Evolutionary conservation across 2,113 vertebrate species (phyloP).

Genomic region (Myiopsitta monachus): DNA sequence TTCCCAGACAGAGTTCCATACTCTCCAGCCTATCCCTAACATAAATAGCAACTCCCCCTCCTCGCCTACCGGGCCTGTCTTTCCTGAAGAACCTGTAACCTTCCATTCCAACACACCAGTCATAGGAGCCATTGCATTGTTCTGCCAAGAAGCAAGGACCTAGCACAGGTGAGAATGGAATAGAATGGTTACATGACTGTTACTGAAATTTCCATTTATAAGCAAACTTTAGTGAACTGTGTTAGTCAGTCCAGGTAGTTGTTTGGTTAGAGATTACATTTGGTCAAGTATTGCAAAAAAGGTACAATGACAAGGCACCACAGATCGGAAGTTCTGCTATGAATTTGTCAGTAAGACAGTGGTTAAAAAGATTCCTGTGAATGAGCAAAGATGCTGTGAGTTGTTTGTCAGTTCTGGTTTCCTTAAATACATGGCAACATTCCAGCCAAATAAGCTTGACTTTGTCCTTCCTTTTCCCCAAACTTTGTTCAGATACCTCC

Average conservation of each 20-base stretch:
- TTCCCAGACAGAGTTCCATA: too few species aligned
- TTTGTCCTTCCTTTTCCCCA: neutral
- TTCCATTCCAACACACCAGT: too few species aligned
- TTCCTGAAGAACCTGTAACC: too few species aligned
- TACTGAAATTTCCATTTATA: neutral
- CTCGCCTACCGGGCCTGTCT: too few species aligned
- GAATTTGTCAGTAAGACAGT: neutral
- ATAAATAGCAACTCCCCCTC: too few species aligned
- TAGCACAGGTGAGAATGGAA: rapidly evolving
- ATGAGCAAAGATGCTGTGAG: neutral
- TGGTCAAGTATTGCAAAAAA: neutral
- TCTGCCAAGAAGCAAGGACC: neutral
- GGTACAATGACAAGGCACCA: neutral
- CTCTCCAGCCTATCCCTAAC: too few species aligned
- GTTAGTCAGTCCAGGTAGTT: neutral
- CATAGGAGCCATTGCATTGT: too few species aligned
- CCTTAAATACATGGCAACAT: conserved; percentile 34
- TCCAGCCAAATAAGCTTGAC: neutral
- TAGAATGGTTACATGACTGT: rapidly evolving
- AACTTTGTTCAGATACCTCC: neutral
- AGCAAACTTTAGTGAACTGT: neutral
- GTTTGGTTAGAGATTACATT: neutral
- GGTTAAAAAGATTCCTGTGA: neutral
- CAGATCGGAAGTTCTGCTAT: neutral
- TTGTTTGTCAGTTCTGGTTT: neutral